Conservation (phyloP, 2,888 invertebrate species). For the Drosophila tripunctata region DNA sequence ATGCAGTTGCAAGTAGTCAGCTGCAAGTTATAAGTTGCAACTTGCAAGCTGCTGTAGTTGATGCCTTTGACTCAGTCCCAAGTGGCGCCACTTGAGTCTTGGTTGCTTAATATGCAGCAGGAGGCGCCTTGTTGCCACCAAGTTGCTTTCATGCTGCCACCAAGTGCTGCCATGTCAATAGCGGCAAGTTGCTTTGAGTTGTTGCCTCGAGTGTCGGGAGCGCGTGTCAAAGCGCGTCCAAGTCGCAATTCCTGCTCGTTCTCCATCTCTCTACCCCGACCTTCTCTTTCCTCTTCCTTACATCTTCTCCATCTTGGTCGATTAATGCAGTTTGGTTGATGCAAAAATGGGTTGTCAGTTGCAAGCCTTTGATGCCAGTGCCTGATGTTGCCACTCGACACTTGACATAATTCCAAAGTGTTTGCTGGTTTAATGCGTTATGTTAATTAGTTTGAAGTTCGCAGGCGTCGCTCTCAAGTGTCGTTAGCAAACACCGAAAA, state of each 20-base stretch:
- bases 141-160: constrained; percentile 1
- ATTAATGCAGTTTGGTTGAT: constrained; percentile 42
- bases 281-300: neutral
- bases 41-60: constrained; percentile 16
- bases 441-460: constrained; percentile 70
- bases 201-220: constrained; percentile 55
- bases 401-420: constrained; percentile 76
- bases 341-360: constrained; percentile 50
- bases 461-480: constrained; percentile 49
- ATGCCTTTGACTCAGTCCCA: constrained; percentile 30
- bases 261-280: neutral
- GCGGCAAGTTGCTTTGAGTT: constrained; percentile 52
- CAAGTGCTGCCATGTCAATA: constrained; percentile 34
- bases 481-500: constrained; percentile 43
- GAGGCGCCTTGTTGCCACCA: constrained; percentile 10
- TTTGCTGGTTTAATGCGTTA: constrained; percentile 71
- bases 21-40: constrained; percentile 8
- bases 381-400: constrained; percentile 39
- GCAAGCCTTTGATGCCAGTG: constrained; percentile 68
- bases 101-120: constrained; percentile 64
- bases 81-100: constrained; percentile 57
- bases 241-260: constrained; percentile 4
- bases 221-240: constrained; percentile 67
- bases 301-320: neutral
- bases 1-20: constrained; percentile 12